Percentiles rank a stretch among this genome's conserved stretches.
Evolutionary conservation across 2,113 vertebrate species (phyloP).

Genomic region (Notothenia coriiceps): DNA sequence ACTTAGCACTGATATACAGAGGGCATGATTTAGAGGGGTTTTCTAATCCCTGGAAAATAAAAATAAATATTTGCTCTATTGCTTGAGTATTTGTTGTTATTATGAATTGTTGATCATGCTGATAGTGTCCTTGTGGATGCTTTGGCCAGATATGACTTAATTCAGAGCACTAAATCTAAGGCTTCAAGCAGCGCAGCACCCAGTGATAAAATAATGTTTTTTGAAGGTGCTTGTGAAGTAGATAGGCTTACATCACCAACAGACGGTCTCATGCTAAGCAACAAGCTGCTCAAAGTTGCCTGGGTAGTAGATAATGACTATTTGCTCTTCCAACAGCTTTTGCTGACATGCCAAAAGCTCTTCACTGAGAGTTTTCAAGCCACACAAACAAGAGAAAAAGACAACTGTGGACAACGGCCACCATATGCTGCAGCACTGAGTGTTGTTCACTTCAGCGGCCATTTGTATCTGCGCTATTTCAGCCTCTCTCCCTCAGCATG

Average conservation of each 20-base stretch:
- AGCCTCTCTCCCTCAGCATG: conserved; percentile 16
- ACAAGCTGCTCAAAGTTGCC: conserved; percentile 72
- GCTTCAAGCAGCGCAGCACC: conserved; percentile 15
- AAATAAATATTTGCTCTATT: background rate
- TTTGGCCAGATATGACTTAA: conserved; percentile 16
- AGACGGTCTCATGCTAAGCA: conserved; percentile 67
- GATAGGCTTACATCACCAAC: conserved; percentile 51
- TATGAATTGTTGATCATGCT: background rate
- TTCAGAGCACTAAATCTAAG: conserved; percentile 6
- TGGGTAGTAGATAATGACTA: conserved; percentile 67
- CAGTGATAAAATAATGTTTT: conserved; percentile 41
- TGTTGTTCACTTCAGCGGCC: conserved; percentile 32
- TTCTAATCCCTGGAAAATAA: background rate
- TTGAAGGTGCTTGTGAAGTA: conserved; percentile 63
- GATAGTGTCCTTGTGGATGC: background rate
- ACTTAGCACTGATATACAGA: background rate
- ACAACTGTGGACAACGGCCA: conserved; percentile 23
- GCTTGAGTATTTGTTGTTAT: background rate
- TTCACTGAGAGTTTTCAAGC: conserved; percentile 47
- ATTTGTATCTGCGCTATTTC: conserved; percentile 18
- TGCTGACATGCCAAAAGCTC: conserved; percentile 72
- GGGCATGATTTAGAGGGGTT: background rate
- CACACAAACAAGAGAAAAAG: conserved; percentile 34
- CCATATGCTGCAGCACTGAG: conserved; percentile 23
- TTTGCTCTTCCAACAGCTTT: conserved; percentile 72